These are phyloP conservation scores for Carassius carassius DNA, from an alignment of 2,113 vertebrate genomes.

Conservation along the genomic window DNA sequence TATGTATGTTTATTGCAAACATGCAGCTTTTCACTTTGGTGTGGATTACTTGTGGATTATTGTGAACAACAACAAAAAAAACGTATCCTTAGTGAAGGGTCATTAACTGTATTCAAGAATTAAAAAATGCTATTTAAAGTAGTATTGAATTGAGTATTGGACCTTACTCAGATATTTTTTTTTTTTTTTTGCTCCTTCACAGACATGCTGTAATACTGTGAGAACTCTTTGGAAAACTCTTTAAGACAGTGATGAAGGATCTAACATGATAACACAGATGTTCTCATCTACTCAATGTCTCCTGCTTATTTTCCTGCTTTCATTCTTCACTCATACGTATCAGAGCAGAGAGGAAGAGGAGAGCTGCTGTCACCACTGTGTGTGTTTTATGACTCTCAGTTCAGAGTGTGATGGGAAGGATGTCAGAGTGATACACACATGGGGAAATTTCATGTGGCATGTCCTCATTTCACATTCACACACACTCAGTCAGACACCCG, in stretches of 20 bases:
- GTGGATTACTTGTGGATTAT: no score
- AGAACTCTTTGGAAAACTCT: not conserved
- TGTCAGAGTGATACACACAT: conserved; percentile 30
- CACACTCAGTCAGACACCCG: not conserved
- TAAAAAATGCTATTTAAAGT: not conserved
- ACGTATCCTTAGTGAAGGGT: no score
- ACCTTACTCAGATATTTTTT: not conserved
- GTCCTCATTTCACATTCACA: conserved; percentile 17
- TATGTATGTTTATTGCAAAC: not conserved
- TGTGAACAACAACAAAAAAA: no score
- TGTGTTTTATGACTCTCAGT: conserved; percentile 35
- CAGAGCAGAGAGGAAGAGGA: conserved; percentile 23
- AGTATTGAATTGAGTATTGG: not conserved
- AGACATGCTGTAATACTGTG: not conserved
- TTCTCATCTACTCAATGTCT: not conserved
- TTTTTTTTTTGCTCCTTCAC: not conserved
- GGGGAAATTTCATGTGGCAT: conserved; percentile 42
- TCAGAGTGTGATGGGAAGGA: conserved; percentile 6
- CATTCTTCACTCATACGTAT: conserved; percentile 3
- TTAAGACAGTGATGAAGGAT: not conserved
- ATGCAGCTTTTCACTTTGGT: not conserved
- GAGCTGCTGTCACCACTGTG: conserved; percentile 23
- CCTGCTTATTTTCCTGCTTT: conserved; percentile 16
- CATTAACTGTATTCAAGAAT: not conserved
- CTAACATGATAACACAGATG: not conserved